These are phyloP conservation scores for Boleophthalmus pectinirostris DNA, from an alignment of 2,113 vertebrate genomes.

Conservation along the genomic window DNA sequence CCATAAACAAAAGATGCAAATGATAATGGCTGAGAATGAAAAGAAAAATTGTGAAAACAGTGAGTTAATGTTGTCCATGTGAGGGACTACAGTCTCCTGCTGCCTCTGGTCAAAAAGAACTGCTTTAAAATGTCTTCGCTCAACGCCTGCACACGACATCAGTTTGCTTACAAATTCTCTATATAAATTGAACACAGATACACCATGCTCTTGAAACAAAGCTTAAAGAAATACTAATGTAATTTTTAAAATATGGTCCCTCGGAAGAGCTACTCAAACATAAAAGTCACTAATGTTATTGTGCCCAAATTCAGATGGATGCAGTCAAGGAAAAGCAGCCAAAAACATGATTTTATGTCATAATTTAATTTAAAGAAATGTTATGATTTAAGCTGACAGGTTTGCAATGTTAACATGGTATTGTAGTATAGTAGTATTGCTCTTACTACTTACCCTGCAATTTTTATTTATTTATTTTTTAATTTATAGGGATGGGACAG, in stretches of 20 bases:
- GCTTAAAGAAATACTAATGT: constrained; percentile 40
- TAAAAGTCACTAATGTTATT: not conserved
- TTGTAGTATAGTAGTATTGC: no score
- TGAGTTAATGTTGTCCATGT: constrained; percentile 67
- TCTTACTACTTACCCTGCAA: no score
- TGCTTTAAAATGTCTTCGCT: constrained; percentile 54
- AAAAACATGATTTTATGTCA: not conserved
- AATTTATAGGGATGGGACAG: no score
- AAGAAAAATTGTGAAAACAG: constrained; percentile 57
- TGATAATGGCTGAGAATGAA: constrained; percentile 64
- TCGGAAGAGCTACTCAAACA: not conserved
- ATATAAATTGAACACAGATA: constrained; percentile 51
- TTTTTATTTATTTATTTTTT: no score
- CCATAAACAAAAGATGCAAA: constrained; percentile 62
- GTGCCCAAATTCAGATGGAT: not conserved
- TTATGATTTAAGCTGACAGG: no score
- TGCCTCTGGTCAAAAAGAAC: constrained; percentile 55
- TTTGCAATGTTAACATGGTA: no score
- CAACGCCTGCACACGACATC: constrained; percentile 40
- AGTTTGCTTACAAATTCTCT: constrained; percentile 63
- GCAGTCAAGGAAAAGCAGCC: not conserved
- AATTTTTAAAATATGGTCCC: not conserved
- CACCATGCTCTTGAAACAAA: constrained; percentile 35
- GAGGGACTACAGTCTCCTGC: constrained; percentile 46
- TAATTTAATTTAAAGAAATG: not conserved